Base-by-base conservation (phyloP, 1,140 invertebrate genomes). In the Cataglyphis hispanica region DNA sequence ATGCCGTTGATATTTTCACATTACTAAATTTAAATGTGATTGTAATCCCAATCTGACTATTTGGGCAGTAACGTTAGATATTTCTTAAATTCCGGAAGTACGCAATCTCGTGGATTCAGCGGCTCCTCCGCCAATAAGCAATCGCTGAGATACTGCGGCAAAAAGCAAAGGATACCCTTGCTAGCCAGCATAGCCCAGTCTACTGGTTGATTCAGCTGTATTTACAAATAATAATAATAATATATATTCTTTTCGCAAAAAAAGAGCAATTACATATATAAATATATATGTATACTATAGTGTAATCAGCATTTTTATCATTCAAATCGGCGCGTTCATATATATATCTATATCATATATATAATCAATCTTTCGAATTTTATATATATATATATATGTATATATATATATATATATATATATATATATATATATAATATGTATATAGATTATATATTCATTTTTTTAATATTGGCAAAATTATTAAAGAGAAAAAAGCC, bases 61-160 rank as follows among this genome's bases (percentile, higher is more conserved):
- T 93, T 92, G 0, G 94, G 94, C 0, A 95, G 16, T 50, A 95
- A 80, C 10, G 93, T 67, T 10, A 95, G 87, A 84, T 94, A 95
- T 81, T 94, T 95, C 78, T 93, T 94, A 60, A 95, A 95, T 84
- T 95, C 95, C 0, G 93, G 92, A 1, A 95, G 83, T 8, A 95
- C 92, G 13, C 92, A 95, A 7, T 96, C 93, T 19, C 94, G 93
- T 3, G 93, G 92, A 90, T 94, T 92, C 13, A 95, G 92, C 3
- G 93, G 87, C 7, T 89, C 87, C 94, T 94, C 56, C 75, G 94
- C 4, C 0, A 89, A 94, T 16, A 97, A 93, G 86, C 94, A 95
- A 60, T 96, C 95, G 46, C 95, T 96, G 13, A 97, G 94, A 91
- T 95, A 97, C 72, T 96, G 95, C 2, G 96, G 96, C 43, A 93